phyloP scores from a whole-genome alignment of 2,888 invertebrate genomes.

The Hymenopus coronatus region DNA sequence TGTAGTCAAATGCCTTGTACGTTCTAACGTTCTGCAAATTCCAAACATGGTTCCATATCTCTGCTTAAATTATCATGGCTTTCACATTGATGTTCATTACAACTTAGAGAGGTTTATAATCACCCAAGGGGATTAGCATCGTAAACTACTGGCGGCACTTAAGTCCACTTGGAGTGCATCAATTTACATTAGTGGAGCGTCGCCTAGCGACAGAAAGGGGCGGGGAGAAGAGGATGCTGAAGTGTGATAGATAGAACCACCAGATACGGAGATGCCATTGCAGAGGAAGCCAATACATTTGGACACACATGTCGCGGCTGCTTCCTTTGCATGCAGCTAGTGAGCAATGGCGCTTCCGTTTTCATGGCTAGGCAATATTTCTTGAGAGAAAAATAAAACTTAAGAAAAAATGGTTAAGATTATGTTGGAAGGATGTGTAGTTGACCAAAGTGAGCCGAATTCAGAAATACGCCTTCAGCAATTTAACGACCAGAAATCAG shows the following conservation, averaged over 20 bases:
- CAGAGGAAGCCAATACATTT: background rate
- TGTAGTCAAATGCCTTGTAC: background rate
- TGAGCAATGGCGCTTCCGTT: too few relatives aligned
- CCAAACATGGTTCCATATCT: background rate
- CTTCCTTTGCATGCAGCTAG: too few relatives aligned
- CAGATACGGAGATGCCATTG: too few relatives aligned
- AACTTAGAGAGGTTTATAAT: background rate
- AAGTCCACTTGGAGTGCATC: background rate
- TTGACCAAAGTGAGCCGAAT: too few relatives aligned
- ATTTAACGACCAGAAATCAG: too few relatives aligned
- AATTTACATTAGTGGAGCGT: background rate
- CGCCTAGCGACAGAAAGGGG: background rate
- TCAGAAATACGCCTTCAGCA: too few relatives aligned
- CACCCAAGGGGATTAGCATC: background rate
- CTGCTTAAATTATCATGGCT: background rate
- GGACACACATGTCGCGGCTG: background rate
- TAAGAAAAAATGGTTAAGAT: too few relatives aligned
- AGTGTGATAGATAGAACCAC: background rate
- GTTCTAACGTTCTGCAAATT: background rate
- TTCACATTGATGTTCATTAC: background rate
- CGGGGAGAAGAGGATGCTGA: background rate
- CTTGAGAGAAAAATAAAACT: too few relatives aligned
- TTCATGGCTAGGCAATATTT: too few relatives aligned
- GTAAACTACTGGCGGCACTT: background rate
- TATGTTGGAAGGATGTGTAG: too few relatives aligned